Base-by-base conservation (phyloP, 2,888 invertebrate species). In the Acanthosepion esculentum region DNA sequence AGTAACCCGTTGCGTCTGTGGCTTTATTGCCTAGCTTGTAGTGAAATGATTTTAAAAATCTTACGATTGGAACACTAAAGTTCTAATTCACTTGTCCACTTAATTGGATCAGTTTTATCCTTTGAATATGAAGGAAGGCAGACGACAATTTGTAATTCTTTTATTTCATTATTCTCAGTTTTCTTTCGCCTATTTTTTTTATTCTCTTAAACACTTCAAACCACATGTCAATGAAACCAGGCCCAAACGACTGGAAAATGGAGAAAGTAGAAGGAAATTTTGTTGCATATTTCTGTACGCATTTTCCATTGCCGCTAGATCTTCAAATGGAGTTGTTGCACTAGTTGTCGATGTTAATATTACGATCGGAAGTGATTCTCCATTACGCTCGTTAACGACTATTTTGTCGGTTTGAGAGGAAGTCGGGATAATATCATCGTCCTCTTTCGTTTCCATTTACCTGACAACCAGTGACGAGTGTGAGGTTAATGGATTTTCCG, bases 371-470 rank as follows among this genome's bases (percentile, higher is more conserved):
- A n/a, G 78, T 5, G 78, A 78, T n/a, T 33, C 78, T 78, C 78
- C 78, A 78, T 78, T 78, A 78, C n/a, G 78, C 10, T 78, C n/a
- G 33, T 78, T 78, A 78, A 78, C 78, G 78, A 78, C 78, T 78
- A 78, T 78, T 78, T 78, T 78, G 78, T n/a, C 78, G 78, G 78
- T 78, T 78, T 78, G 78, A 78, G 78, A 78, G 78, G 78, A 78
- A 78, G 18, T 33, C 78, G 78, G 15, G 15, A n/a, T n/a, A 78
- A 78, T 78, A 78, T 78, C 78, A 2, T n/a, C 12, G 78, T n/a
- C n/a, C n/a, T 12, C 18, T 12, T n/a, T 78, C 33, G 3, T 4
- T n/a, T 78, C n/a, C 78, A n/a, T 33, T 78, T 33, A 78, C 78
- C 78, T 78, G 78, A 78, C 78, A 78, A 5, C n/a, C n/a, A 15